Base-by-base conservation (phyloP, 1,140 invertebrate genomes). In the Heliconius eleuchia region DNA sequence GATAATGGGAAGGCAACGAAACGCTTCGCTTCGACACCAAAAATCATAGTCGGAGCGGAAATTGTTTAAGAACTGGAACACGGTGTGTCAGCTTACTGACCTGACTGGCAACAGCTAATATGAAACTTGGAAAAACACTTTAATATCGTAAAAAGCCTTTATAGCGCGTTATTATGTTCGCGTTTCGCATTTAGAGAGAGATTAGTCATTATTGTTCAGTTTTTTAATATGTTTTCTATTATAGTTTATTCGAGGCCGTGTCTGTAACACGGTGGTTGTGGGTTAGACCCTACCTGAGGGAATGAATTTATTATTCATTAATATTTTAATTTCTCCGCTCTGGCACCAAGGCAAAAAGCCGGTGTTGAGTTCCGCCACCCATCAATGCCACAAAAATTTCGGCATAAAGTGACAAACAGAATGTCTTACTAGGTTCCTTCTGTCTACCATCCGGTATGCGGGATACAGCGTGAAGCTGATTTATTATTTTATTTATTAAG, bases 11-110 rank as follows among this genome's bases (percentile, higher is more conserved):
- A 57, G 55, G 8, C 55, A 66, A 66, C 60, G 27, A 4, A 66
- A 27, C 11, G 4, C 60, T 11, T 30, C 60, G 27, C 60, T 30
- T 66, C 27, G 27, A 66, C 60, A 66, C 60, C 60, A 66, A 66
- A 66, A 66, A 66, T 66, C 60, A 66, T 16, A 66, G 27, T 16
- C 5, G 60, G 30, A 30, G 11, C 23, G 60, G 27, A 66, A 66
- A 66, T 66, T 66, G 60, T 66, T 66, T 30, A 23, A 66, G 60
- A 66, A 66, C 60, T 66, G 60, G 60, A 66, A 66, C 60, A 66
- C 27, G 60, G 27, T 66, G 60, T 16, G 60, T 66, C 60, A 66
- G 60, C 60, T 66, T 11, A 66, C n/a, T 60, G 42, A 46, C 42
- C n/a, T 60, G 42, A 46, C 42, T 46, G 13, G 60, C 60, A 1